These are phyloP conservation scores for Hyalella azteca DNA, from an alignment of 2,888 invertebrate genomes.

Conservation along the genomic window DNA sequence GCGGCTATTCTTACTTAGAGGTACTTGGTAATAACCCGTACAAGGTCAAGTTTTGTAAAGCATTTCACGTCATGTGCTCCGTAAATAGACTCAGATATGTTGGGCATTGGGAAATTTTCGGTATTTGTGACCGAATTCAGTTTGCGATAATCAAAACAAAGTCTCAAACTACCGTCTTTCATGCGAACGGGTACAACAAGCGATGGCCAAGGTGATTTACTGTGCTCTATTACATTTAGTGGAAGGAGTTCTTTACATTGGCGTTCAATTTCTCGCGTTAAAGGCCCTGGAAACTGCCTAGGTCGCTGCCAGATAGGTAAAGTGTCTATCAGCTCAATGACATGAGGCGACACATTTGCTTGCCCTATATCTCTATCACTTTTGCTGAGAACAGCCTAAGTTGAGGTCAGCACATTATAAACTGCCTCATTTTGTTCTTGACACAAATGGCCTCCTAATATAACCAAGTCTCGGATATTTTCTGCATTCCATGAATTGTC, in stretches of 20 bases:
- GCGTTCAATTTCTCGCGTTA: background rate
- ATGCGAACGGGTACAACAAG: background rate
- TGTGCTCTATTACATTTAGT: background rate
- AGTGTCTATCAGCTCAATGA: background rate
- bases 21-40: slow-evolving; percentile 4
- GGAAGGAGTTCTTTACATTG: no score
- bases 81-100: background rate
- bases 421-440: background rate
- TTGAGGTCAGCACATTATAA: background rate
- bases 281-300: background rate
- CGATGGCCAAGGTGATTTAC: background rate
- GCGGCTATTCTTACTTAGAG: background rate
- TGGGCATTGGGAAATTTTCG: background rate
- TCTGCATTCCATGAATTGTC: no score
- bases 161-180: background rate
- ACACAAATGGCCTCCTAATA: no score
- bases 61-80: background rate
- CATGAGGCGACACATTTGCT: background rate
- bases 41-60: background rate
- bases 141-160: background rate
- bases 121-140: background rate
- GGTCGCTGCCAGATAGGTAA: background rate
- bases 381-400: background rate
- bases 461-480: no score
- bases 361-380: background rate